phyloP scores from a whole-genome alignment of 2,888 invertebrate genomes.

The Catocala sponsa region DNA sequence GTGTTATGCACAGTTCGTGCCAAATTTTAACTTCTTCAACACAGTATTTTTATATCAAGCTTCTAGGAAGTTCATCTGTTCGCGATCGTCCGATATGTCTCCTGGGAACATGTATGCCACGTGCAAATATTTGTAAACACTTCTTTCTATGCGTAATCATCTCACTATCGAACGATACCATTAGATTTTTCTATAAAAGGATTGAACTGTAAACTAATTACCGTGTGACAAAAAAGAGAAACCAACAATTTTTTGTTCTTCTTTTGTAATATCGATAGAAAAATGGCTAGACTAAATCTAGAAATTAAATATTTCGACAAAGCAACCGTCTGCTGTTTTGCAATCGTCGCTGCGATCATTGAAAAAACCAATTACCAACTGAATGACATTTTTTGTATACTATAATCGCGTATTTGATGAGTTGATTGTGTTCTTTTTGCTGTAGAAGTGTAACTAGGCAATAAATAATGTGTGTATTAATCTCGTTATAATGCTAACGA shows the following conservation, averaged over 20 bases:
- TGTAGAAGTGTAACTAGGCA: slow-evolving; percentile 38
- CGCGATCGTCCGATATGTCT: slow-evolving; percentile 60
- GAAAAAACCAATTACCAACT: neutral
- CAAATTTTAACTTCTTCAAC: too few relatives aligned
- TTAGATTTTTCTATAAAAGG: slow-evolving; percentile 1
- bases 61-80: slow-evolving; percentile 68
- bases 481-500: slow-evolving; percentile 61
- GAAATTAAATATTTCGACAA: slow-evolving; percentile 9
- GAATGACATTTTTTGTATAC: slow-evolving; percentile 1
- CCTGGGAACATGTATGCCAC: slow-evolving; percentile 55
- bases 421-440: slow-evolving; percentile 30
- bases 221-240: slow-evolving; percentile 25
- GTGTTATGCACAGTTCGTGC: too few relatives aligned
- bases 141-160: slow-evolving; percentile 32
- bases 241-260: slow-evolving; percentile 1
- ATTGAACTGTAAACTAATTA: slow-evolving; percentile 6
- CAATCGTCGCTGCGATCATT: neutral
- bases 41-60: neutral
- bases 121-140: slow-evolving; percentile 64
- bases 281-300: slow-evolving; percentile 9
- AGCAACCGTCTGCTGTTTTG: neutral
- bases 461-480: slow-evolving; percentile 57
- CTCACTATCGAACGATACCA: slow-evolving; percentile 18
- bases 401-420: slow-evolving; percentile 19
- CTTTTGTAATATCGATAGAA: slow-evolving; percentile 1